phyloP scores from a whole-genome alignment of 1,140 invertebrate species.

The Planococcus citri region DNA sequence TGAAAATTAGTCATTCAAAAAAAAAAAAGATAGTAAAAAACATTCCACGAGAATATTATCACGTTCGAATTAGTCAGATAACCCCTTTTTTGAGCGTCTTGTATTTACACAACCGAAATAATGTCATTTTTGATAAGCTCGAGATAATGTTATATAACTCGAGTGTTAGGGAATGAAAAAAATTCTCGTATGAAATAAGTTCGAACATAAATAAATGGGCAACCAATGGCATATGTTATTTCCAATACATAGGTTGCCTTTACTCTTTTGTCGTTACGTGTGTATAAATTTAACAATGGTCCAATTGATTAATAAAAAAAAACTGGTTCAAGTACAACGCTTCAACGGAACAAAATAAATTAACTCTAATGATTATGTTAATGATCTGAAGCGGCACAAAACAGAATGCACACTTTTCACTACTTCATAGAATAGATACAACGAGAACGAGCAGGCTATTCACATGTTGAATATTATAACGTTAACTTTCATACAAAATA shows the following conservation, averaged over 20 bases:
- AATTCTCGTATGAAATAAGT: not conserved
- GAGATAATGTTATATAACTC: no score
- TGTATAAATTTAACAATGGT: constrained; percentile 7
- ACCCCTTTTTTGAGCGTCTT: no score
- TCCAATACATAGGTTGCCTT: not conserved
- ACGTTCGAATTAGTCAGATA: no score
- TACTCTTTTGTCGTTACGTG: not conserved
- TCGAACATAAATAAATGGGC: not conserved
- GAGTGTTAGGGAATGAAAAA: not conserved
- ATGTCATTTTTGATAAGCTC: no score
- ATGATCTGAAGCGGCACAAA: not conserved
- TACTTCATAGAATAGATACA: not conserved
- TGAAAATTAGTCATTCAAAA: no score
- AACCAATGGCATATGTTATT: not conserved
- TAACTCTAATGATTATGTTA: constrained; percentile 11
- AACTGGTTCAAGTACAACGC: constrained; percentile 14
- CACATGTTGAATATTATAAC: no score
- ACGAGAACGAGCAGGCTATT: not conserved
- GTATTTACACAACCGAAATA: no score
- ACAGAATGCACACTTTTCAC: not conserved
- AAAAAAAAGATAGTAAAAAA: no score
- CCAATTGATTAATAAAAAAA: constrained; percentile 18
- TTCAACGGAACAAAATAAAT: constrained; percentile 15
- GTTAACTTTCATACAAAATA: no score
- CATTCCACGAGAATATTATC: no score